Conservation (phyloP, 2,113 vertebrate genomes). For the Vanacampus margaritifer region DNA sequence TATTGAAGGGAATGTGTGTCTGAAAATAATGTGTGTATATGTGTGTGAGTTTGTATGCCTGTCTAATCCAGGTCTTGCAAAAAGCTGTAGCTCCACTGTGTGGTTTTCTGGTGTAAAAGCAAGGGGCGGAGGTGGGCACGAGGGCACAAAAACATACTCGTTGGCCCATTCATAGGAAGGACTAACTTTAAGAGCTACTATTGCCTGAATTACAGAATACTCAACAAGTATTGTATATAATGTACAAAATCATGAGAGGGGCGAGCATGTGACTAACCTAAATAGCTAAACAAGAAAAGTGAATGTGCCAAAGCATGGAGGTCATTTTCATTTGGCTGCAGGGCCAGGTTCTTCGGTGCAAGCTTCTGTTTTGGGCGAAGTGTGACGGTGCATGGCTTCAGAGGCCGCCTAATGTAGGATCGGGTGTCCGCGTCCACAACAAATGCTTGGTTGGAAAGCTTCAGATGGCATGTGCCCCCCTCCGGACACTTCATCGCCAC, state of each 20-base stretch:
- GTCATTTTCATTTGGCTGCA: constrained; percentile 37
- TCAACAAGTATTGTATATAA: neutral
- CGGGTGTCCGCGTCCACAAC: constrained; percentile 66
- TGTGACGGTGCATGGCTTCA: constrained; percentile 46
- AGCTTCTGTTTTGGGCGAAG: constrained; percentile 61
- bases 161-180: neutral
- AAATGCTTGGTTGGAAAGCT: constrained; percentile 39
- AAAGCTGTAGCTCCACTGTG: constrained; percentile 86
- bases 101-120: constrained; percentile 75
- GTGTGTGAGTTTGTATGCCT: neutral
- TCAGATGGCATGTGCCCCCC: constrained; percentile 56
- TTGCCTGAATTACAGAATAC: neutral
- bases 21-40: constrained; percentile 7
- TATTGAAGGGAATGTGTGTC: constrained; percentile 27
- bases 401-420: constrained; percentile 61
- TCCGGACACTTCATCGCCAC: constrained; percentile 58
- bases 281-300: neutral
- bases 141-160: constrained; percentile 8
- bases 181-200: neutral
- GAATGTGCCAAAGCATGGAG: constrained; percentile 17
- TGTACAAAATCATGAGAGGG: neutral
- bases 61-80: constrained; percentile 14
- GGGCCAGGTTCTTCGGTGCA: constrained; percentile 55
- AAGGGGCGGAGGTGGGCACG: constrained; percentile 56
- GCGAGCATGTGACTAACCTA: neutral